Conservation (phyloP, 2,888 invertebrate species). For the Deilephila elpenor region DNA sequence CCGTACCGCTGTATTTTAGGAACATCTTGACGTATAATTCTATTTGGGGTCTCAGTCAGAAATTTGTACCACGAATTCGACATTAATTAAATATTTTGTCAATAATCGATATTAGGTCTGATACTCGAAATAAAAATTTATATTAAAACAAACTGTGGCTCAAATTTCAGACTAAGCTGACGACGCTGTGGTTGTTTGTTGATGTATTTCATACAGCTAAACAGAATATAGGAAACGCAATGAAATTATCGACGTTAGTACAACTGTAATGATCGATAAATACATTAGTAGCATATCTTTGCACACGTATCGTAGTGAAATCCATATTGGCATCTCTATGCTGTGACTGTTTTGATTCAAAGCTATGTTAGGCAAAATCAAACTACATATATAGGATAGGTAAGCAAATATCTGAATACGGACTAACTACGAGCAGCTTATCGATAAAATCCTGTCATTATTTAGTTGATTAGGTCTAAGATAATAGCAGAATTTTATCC, state of each 20-base stretch:
- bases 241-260: conserved; percentile 2
- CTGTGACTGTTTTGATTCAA: conserved; percentile 38
- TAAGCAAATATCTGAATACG: conserved; percentile 23
- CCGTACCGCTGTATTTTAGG: conserved; percentile 90
- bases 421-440: conserved; percentile 19
- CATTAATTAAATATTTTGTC: background rate
- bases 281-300: conserved; percentile 13
- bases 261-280: background rate
- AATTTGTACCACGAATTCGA: background rate
- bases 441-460: conserved; percentile 19
- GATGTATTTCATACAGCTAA: background rate
- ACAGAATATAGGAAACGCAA: background rate
- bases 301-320: conserved; percentile 24
- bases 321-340: conserved; percentile 38
- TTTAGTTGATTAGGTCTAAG: background rate
- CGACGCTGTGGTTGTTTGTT: background rate
- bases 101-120: background rate
- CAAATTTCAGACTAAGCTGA: conserved; percentile 13
- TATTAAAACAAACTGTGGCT: background rate
- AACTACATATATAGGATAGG: background rate
- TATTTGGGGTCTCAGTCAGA: conserved; percentile 43
- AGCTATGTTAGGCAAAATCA: conserved; percentile 16
- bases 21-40: conserved; percentile 59
- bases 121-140: background rate
- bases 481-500: conserved; percentile 8